Base-by-base conservation (phyloP, 1,140 invertebrate species). In the Pinna nobilis region DNA sequence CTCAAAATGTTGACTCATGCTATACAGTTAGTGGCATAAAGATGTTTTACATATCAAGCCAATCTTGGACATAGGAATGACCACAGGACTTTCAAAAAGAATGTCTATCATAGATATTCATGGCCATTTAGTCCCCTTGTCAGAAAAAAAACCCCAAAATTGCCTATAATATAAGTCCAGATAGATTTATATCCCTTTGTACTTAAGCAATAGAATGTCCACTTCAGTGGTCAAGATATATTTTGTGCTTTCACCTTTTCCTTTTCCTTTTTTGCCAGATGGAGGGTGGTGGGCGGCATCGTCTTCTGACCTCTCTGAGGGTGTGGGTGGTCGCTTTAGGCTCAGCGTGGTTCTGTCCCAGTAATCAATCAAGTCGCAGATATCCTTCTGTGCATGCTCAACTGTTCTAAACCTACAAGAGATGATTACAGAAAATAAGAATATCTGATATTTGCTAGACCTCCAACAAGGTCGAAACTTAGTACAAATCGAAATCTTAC, bases 331-430 rank as follows among this genome's bases (percentile, higher is more conserved):
- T 6, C 83, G 73, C 35, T 79, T 82, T 1, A 83, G 51, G 28
- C 72, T 70, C 13, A 86, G 74, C 11, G 84, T 81, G 3, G 84
- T 83, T 37, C 89, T 74, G 51, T 89, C 89, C 89, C 89, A 90
- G 49, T 74, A 78, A 20, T 88, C 86, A 2, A 89, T 63, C 33
- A 89, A 67, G 23, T 89, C 86, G 49, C 57, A 30, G 25, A 90
- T 84, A 15, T 90, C 86, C 61, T 89, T 89, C 49, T 82, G 77
- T n/a, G 66, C 65, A 59, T 82, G 76, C 75, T 90, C 88, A 79
- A 87, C 88, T 30, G 83, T 87, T 3, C 83, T 81, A 80, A 90
- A 90, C 63, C 88, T 87, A 70, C 28, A 78, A 4, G 47, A 41
- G 51, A 35, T 30, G 63, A 60, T 15, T 33, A 23, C 28, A 35